These are phyloP conservation scores for Phylloscopus trochilus DNA, from an alignment of 2,113 vertebrate genomes.

Conservation along the genomic window DNA sequence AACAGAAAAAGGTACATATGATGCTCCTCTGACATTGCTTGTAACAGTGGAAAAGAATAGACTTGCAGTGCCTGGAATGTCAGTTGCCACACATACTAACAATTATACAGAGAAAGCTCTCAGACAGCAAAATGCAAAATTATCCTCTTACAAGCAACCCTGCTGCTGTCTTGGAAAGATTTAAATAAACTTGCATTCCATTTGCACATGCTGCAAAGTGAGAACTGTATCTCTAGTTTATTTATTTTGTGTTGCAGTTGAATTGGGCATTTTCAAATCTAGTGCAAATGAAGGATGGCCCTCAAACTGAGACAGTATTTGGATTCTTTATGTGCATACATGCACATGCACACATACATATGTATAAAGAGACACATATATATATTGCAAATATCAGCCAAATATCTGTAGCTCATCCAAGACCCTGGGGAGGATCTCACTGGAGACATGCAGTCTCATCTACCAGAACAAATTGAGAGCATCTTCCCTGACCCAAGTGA, in stretches of 20 bases:
- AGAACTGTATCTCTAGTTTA: background rate
- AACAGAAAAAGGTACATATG: slow-evolving; percentile 48
- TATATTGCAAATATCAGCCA: background rate
- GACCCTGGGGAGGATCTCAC: background rate
- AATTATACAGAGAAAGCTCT: slow-evolving; percentile 31
- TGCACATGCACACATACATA: accelerated
- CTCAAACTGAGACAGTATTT: background rate
- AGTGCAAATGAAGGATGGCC: background rate
- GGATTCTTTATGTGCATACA: background rate
- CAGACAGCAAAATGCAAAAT: slow-evolving; percentile 55
- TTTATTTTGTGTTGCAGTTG: background rate
- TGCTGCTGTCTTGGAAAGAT: background rate
- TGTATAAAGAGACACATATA: accelerated
- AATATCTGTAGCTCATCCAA: background rate
- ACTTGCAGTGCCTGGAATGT: background rate
- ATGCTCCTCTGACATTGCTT: slow-evolving; percentile 47
- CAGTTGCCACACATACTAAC: slow-evolving; percentile 41
- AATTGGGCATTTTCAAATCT: background rate
- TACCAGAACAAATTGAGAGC: background rate
- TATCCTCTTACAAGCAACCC: slow-evolving; percentile 2
- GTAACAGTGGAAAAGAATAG: slow-evolving; percentile 19
- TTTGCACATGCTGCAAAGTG: slow-evolving; percentile 21
- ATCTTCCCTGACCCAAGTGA: background rate
- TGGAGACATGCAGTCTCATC: background rate
- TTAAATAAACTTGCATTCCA: slow-evolving; percentile 40